Conservation (phyloP, 2,113 vertebrate genomes). For the Lepus europaeus region DNA sequence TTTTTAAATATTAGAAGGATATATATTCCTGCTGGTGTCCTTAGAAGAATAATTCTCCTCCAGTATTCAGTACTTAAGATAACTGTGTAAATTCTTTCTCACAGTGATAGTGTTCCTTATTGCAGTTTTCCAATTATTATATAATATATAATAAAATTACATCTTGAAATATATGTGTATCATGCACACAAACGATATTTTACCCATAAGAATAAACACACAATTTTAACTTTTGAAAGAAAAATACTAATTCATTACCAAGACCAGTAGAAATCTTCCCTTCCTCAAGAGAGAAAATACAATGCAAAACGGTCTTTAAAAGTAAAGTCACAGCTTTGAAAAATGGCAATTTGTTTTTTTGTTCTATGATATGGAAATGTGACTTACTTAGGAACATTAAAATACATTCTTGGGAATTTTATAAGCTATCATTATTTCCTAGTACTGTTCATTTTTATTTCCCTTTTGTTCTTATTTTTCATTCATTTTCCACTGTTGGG, state of each 20-base stretch:
- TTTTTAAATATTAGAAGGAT: conserved; percentile 67
- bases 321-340: conserved; percentile 46
- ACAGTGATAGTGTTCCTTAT: conserved; percentile 28
- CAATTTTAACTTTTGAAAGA: conserved; percentile 43
- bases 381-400: conserved; percentile 24
- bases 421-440: not conserved
- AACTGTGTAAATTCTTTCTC: conserved; percentile 54
- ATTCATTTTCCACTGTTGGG: conserved; percentile 39
- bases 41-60: conserved; percentile 59
- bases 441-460: not conserved
- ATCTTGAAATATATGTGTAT: conserved; percentile 47
- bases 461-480: conserved; percentile 40
- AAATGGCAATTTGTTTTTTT: not conserved
- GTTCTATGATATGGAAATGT: not conserved
- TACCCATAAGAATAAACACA: not conserved
- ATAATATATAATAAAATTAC: not conserved
- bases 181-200: not conserved
- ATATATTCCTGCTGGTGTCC: conserved; percentile 44
- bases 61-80: not conserved
- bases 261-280: not conserved
- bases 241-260: conserved; percentile 8
- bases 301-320: conserved; percentile 42
- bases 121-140: conserved; percentile 1
- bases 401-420: not conserved
- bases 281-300: conserved; percentile 17